Evolutionary conservation across 1,140 invertebrate genomes (phyloP).

Genomic region (Ostrea edulis): DNA sequence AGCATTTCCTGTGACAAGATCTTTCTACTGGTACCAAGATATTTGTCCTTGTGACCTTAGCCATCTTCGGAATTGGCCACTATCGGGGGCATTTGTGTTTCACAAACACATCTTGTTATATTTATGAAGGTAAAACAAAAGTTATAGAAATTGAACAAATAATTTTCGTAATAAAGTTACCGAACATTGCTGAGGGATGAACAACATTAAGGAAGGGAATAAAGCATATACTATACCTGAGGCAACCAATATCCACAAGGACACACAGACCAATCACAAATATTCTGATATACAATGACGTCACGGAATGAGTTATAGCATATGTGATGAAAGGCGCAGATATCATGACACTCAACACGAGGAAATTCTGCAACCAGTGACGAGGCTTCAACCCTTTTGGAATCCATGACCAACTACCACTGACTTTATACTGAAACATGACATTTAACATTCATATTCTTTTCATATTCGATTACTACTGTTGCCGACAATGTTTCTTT

Average conservation of each 20-base stretch:
- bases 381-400: constrained; percentile 58
- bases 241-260: constrained; percentile 55
- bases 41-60: no score
- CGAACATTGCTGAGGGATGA: no score
- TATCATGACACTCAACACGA: constrained; percentile 51
- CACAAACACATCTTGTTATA: no score
- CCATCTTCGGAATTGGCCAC: no score
- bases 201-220: not conserved
- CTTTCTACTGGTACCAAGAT: no score
- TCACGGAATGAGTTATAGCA: constrained; percentile 53
- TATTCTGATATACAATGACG: constrained; percentile 53
- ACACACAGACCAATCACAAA: constrained; percentile 55
- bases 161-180: no score
- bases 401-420: constrained; percentile 51
- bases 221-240: constrained; percentile 49
- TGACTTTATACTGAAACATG: constrained; percentile 57
- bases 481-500: not conserved
- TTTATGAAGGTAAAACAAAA: no score
- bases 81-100: no score
- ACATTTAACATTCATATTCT: not conserved
- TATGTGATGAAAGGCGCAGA: constrained; percentile 59
- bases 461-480: not conserved
- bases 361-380: constrained; percentile 60
- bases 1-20: no score
- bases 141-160: no score